Conservation (phyloP, 1,140 invertebrate species). For the Notospermus geniculatus region DNA sequence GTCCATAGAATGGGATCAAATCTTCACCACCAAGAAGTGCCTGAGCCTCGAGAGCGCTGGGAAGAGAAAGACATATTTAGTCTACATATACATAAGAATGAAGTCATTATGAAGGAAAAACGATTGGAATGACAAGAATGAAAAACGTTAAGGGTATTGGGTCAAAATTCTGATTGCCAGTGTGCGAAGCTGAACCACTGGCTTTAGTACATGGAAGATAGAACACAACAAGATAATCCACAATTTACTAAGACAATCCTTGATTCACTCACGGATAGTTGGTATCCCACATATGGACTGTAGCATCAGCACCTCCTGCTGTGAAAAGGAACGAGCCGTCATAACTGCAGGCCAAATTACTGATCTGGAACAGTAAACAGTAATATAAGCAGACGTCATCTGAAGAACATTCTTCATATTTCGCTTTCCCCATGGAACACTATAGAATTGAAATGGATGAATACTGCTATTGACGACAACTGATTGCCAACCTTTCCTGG, state of each 20-base stretch:
- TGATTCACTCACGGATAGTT: conserved; percentile 61
- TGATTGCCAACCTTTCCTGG: conserved; percentile 55
- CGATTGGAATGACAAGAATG: too few relatives aligned
- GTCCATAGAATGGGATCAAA: conserved; percentile 55
- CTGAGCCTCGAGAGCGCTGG: conserved; percentile 54
- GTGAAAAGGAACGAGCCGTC: conserved; percentile 62
- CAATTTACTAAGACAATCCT: too few relatives aligned
- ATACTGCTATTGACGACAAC: background rate
- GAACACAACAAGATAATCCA: too few relatives aligned
- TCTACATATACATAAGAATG: too few relatives aligned
- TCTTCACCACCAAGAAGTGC: conserved; percentile 54
- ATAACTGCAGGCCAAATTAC: conserved; percentile 47
- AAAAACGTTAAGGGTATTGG: too few relatives aligned
- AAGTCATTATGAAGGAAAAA: conserved; percentile 9
- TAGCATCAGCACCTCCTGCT: conserved; percentile 59
- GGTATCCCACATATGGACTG: conserved; percentile 64
- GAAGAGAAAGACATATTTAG: conserved; percentile 11
- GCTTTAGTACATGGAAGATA: too few relatives aligned
- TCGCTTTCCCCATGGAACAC: too few relatives aligned
- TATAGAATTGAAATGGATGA: too few relatives aligned
- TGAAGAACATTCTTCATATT: too few relatives aligned
- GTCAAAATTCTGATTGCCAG: too few relatives aligned
- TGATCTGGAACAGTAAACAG: conserved; percentile 32
- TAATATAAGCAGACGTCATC: background rate
- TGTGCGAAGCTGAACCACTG: too few relatives aligned